These are phyloP conservation scores for Salvator merianae DNA, from an alignment of 2,113 vertebrate genomes.

Conservation along the genomic window DNA sequence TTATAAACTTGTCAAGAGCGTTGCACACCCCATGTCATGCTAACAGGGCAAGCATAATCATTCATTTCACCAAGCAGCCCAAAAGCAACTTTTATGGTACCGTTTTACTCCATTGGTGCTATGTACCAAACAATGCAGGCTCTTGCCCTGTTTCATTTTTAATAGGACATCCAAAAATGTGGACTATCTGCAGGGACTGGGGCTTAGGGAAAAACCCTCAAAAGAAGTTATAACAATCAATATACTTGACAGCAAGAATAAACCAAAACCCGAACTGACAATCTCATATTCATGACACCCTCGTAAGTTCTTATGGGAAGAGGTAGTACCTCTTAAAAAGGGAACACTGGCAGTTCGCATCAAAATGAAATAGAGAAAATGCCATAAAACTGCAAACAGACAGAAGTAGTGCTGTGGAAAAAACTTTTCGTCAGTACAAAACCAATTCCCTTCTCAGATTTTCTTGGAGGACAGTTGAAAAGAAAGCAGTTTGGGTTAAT, in stretches of 20 bases:
- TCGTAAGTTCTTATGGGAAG: slow-evolving; percentile 36
- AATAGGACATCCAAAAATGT: neutral
- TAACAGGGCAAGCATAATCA: neutral
- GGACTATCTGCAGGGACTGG: neutral
- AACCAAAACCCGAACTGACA: slow-evolving; percentile 35
- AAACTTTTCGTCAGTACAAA: slow-evolving; percentile 25
- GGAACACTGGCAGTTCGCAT: slow-evolving; percentile 28
- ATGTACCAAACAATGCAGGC: neutral
- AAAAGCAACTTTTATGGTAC: neutral
- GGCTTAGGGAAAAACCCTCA: too few relatives aligned
- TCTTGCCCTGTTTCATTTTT: neutral
- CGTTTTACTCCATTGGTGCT: neutral
- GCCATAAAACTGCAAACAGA: slow-evolving; percentile 8
- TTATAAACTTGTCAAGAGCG: neutral
- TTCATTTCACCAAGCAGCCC: neutral
- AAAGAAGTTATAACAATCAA: slow-evolving; percentile 24
- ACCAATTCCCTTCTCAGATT: slow-evolving; percentile 20
- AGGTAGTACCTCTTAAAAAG: slow-evolving; percentile 45
- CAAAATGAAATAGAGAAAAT: slow-evolving; percentile 29
- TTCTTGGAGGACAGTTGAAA: neutral
- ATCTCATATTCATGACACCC: slow-evolving; percentile 29
- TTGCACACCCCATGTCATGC: neutral
- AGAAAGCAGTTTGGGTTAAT: neutral
- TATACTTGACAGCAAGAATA: slow-evolving; percentile 31
- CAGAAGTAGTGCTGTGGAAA: slow-evolving; percentile 31